phyloP scores from a whole-genome alignment of 2,113 vertebrate genomes.

The Girardinichthys multiradiatus region DNA sequence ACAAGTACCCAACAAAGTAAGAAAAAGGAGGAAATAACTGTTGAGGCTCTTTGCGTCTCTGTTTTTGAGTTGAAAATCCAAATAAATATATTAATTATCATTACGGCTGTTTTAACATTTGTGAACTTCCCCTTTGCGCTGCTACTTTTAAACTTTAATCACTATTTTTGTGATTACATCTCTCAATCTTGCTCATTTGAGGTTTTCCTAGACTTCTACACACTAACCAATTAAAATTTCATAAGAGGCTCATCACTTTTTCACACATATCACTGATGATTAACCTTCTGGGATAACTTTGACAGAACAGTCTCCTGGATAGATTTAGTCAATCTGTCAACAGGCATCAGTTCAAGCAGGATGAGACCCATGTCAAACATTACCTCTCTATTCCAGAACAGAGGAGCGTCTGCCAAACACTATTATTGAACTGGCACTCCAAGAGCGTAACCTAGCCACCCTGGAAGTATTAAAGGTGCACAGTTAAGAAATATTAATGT shows the following conservation, averaged over 20 bases:
- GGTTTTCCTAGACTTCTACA: constrained; percentile 53
- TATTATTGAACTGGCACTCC: constrained; percentile 72
- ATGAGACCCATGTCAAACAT: constrained; percentile 78
- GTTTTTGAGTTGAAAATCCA: constrained; percentile 27
- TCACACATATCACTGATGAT: constrained; percentile 79
- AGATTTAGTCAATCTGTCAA: constrained; percentile 82
- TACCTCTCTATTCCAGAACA: constrained; percentile 74
- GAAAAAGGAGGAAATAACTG: constrained; percentile 45
- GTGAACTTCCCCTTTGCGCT: neutral
- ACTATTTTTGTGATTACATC: constrained; percentile 14
- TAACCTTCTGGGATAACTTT: constrained; percentile 75
- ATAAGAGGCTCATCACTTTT: constrained; percentile 78
- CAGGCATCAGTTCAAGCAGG: constrained; percentile 76
- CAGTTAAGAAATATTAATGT: constrained; percentile 80
- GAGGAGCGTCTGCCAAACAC: constrained; percentile 74
- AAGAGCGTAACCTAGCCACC: constrained; percentile 61
- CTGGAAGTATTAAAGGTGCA: constrained; percentile 76
- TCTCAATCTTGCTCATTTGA: constrained; percentile 51
- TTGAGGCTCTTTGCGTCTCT: constrained; percentile 53
- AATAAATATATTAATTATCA: constrained; percentile 11
- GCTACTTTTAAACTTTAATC: constrained; percentile 26
- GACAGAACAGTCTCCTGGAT: constrained; percentile 75
- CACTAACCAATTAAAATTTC: constrained; percentile 74
- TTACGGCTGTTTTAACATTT: neutral
- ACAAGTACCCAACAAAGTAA: constrained; percentile 15